These are phyloP conservation scores for Numenius phaeopus DNA, from an alignment of 2,797 vertebrate genomes.

Conservation along the genomic window DNA sequence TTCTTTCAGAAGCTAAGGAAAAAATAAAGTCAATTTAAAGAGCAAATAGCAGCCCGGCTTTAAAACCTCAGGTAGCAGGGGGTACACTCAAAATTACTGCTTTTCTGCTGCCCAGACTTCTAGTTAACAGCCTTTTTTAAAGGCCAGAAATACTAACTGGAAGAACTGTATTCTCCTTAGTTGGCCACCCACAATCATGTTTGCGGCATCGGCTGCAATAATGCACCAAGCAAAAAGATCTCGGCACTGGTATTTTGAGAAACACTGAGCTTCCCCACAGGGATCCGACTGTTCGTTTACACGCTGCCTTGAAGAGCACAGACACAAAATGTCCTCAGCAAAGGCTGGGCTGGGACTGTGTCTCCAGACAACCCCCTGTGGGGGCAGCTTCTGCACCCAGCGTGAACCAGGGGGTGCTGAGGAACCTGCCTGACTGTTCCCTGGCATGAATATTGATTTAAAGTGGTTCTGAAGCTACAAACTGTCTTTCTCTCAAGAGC, in stretches of 20 bases:
- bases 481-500: not conserved
- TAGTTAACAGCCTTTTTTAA: not conserved
- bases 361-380: not conserved
- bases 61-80: not conserved
- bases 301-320: not conserved
- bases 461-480: not conserved
- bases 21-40: not conserved
- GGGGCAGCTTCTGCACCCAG: not conserved
- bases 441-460: not conserved
- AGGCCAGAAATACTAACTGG: not conserved
- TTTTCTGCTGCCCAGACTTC: not conserved
- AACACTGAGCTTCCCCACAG: not conserved
- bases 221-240: not conserved
- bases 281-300: not conserved
- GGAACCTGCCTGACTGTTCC: not conserved
- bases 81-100: not conserved
- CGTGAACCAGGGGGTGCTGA: not conserved
- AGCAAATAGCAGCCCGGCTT: not conserved
- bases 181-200: not conserved
- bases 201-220: not conserved
- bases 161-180: not conserved
- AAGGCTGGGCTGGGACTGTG: rapidly evolving
- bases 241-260: not conserved
- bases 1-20: not conserved
- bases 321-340: rapidly evolving